Evolutionary conservation across 2,113 vertebrate species (phyloP).

Genomic region (Anser brachyrhynchus): DNA sequence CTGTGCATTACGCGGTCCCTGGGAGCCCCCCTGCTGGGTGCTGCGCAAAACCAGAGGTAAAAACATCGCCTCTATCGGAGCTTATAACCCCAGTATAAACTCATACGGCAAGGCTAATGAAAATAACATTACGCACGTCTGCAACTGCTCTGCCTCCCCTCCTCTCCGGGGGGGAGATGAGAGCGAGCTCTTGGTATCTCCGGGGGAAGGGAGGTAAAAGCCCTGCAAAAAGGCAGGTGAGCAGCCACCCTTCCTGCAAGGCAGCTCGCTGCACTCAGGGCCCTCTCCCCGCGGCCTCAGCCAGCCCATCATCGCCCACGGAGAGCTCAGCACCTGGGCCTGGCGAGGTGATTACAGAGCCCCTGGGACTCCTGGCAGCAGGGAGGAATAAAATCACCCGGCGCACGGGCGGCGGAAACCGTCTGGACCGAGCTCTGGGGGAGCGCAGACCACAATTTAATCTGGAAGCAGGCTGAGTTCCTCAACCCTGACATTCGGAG

Average conservation of each 20-base stretch:
- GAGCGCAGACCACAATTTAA: background rate
- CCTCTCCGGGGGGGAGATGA: background rate
- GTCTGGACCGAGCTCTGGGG: background rate
- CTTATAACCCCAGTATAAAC: background rate
- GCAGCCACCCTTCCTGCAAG: background rate
- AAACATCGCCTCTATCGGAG: background rate
- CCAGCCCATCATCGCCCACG: background rate
- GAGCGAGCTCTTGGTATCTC: background rate
- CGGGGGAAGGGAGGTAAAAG: too few relatives aligned
- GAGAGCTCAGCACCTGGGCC: background rate
- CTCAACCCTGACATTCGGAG: background rate
- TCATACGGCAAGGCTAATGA: background rate
- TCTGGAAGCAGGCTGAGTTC: background rate
- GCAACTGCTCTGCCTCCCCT: background rate
- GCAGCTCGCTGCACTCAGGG: background rate
- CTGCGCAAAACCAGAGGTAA: background rate
- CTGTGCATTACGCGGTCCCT: background rate
- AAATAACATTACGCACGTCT: background rate
- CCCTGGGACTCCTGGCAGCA: background rate
- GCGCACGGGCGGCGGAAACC: background rate
- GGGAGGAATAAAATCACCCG: background rate
- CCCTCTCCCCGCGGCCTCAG: background rate
- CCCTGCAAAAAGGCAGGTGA: background rate
- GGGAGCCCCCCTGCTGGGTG: fast-evolving
- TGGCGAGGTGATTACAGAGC: background rate